These are phyloP conservation scores for Tinea semifulvella DNA, from an alignment of 2,888 invertebrate genomes.

Conservation along the genomic window DNA sequence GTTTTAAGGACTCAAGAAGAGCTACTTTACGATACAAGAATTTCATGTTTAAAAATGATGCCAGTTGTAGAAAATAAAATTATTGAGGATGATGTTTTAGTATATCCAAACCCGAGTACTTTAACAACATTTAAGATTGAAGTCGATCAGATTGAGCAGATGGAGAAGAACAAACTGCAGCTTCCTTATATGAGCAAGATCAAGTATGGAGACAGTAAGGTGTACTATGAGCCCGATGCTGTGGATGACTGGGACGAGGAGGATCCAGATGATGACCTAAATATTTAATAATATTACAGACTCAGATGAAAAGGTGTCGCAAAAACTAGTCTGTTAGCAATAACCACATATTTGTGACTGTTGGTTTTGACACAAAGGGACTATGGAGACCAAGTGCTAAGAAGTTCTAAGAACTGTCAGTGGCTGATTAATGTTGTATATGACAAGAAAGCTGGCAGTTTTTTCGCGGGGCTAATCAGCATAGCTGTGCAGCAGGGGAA, in stretches of 20 bases:
- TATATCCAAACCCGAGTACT: constrained; percentile 41
- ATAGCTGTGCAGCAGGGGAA: too few species aligned
- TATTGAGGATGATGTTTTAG: constrained; percentile 36
- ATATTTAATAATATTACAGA: constrained; percentile 68
- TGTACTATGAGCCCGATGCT: constrained; percentile 80
- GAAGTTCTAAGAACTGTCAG: too few species aligned
- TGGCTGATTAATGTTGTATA: too few species aligned
- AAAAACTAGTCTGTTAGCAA: too few species aligned
- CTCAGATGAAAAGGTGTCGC: too few species aligned
- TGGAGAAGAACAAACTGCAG: constrained; percentile 66
- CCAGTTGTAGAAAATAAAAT: constrained; percentile 33
- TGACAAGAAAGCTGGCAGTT: too few species aligned
- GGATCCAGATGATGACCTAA: constrained; percentile 87
- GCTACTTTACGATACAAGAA: constrained; percentile 36
- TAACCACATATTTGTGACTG: too few species aligned
- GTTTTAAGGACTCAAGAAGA: constrained; percentile 50
- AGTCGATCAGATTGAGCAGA: constrained; percentile 68
- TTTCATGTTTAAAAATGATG: constrained; percentile 32
- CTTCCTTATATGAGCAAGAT: constrained; percentile 69
- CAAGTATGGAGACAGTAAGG: constrained; percentile 66
- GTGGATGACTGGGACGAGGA: constrained; percentile 87
- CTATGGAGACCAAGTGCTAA: too few species aligned
- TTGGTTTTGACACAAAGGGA: too few species aligned
- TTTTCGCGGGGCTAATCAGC: too few species aligned
- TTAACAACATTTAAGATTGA: constrained; percentile 73